These are phyloP conservation scores for Crax fasciolata DNA, from an alignment of 2,797 vertebrate species.

Conservation along the genomic window DNA sequence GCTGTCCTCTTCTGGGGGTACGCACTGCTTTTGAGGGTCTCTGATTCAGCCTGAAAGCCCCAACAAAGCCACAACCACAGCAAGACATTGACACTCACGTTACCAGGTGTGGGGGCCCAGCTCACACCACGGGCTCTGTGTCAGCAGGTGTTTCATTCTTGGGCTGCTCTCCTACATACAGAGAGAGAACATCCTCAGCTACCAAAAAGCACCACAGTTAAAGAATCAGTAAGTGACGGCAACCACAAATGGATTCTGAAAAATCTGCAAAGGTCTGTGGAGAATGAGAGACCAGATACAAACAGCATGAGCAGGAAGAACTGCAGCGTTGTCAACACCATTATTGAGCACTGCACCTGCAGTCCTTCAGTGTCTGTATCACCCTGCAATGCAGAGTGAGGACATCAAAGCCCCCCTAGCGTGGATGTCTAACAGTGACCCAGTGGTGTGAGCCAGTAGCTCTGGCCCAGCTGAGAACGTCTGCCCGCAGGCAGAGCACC, in stretches of 20 bases:
- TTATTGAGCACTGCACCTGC: background rate
- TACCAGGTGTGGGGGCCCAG: background rate
- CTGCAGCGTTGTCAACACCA: background rate
- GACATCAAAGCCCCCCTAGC: background rate
- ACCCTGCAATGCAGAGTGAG: background rate
- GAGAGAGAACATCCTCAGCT: background rate
- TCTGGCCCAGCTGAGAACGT: background rate
- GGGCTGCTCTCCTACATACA: background rate
- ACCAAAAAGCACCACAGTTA: background rate
- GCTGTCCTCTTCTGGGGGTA: background rate
- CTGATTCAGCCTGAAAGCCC: background rate
- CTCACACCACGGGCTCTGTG: background rate
- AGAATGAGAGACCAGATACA: background rate
- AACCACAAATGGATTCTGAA: background rate
- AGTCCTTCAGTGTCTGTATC: background rate
- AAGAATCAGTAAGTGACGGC: background rate
- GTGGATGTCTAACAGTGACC: background rate
- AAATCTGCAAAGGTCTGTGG: background rate
- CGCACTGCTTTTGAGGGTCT: background rate
- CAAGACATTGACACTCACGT: rapidly evolving
- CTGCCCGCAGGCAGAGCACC: background rate
- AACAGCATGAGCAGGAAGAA: background rate
- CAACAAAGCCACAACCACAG: background rate
- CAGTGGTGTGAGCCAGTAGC: background rate
- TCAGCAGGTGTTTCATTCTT: background rate